These are phyloP conservation scores for Sisyra terminalis DNA, from an alignment of 2,888 invertebrate species.

Conservation along the genomic window DNA sequence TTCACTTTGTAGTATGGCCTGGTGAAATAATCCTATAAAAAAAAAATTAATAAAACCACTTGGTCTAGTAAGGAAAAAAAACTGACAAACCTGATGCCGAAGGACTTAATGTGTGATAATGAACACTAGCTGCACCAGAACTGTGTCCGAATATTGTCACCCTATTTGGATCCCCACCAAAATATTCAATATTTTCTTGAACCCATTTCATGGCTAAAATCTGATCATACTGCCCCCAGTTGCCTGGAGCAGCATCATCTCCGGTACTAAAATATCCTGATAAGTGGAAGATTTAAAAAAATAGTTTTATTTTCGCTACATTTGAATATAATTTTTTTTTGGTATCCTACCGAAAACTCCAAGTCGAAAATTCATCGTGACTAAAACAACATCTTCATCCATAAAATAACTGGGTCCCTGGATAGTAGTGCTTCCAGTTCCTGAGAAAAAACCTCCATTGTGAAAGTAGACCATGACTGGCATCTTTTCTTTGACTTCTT, in stretches of 20 bases:
- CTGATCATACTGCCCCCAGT: conserved; percentile 34
- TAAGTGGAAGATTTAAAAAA: background rate
- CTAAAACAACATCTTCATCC: conserved; percentile 30
- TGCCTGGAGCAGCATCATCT: conserved; percentile 29
- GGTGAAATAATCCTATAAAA: conserved; percentile 25
- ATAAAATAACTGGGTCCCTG: conserved; percentile 34
- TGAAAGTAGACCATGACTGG: conserved; percentile 36
- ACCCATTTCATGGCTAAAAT: conserved; percentile 29
- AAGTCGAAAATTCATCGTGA: conserved; percentile 29
- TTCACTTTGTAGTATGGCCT: conserved; percentile 31
- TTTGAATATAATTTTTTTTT: conserved; percentile 9
- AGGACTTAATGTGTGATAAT: conserved; percentile 31
- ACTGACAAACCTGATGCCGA: no score
- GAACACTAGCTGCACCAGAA: conserved; percentile 29
- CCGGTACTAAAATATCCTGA: conserved; percentile 29
- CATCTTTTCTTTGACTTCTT: no score
- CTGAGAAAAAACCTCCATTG: conserved; percentile 34
- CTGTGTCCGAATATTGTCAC: conserved; percentile 33
- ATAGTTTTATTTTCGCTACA: background rate
- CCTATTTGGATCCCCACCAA: conserved; percentile 26
- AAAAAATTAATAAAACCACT: background rate
- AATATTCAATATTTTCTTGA: conserved; percentile 25
- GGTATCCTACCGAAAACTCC: conserved; percentile 24
- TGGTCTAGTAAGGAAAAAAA: no score
- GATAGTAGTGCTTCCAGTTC: conserved; percentile 24